These are phyloP conservation scores for Ochropacha duplaris DNA, from an alignment of 2,888 invertebrate species.

Conservation along the genomic window DNA sequence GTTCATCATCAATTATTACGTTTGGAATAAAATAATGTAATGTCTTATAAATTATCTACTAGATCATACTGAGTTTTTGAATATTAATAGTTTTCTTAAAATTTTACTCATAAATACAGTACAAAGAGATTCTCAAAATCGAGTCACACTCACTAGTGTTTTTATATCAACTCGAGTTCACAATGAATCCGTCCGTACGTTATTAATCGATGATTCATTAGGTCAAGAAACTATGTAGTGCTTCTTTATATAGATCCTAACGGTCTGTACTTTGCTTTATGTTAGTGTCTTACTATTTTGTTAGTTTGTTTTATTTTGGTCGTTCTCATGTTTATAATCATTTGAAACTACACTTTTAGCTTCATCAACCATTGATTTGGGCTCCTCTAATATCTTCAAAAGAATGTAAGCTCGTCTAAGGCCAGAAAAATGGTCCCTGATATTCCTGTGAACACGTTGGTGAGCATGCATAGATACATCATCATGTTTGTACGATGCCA, in stretches of 20 bases:
- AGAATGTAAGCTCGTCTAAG: too few relatives aligned
- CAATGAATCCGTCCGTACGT: constrained; percentile 29
- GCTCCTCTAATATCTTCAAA: too few relatives aligned
- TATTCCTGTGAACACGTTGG: too few relatives aligned
- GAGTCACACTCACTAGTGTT: constrained; percentile 12
- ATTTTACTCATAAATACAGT: background rate
- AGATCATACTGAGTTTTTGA: background rate
- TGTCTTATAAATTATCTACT: background rate
- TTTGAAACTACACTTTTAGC: background rate
- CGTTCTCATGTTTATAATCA: background rate
- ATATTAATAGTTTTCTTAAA: background rate
- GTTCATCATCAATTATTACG: background rate
- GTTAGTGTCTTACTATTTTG: constrained; percentile 3
- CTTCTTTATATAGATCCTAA: constrained; percentile 50
- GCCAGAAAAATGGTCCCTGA: too few relatives aligned
- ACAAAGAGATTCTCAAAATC: background rate
- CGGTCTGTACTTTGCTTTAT: constrained; percentile 16
- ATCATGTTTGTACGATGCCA: background rate
- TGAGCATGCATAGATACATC: background rate
- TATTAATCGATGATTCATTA: constrained; percentile 47
- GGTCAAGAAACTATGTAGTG: constrained; percentile 49
- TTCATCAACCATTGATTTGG: too few relatives aligned
- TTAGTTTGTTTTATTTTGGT: background rate
- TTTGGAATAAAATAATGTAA: background rate
- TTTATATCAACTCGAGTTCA: constrained; percentile 8